Percentiles rank a stretch among this genome's conserved stretches.
These are phyloP conservation scores for Lamprotornis superbus DNA, from an alignment of 2,113 vertebrate species.

Conservation along the genomic window DNA sequence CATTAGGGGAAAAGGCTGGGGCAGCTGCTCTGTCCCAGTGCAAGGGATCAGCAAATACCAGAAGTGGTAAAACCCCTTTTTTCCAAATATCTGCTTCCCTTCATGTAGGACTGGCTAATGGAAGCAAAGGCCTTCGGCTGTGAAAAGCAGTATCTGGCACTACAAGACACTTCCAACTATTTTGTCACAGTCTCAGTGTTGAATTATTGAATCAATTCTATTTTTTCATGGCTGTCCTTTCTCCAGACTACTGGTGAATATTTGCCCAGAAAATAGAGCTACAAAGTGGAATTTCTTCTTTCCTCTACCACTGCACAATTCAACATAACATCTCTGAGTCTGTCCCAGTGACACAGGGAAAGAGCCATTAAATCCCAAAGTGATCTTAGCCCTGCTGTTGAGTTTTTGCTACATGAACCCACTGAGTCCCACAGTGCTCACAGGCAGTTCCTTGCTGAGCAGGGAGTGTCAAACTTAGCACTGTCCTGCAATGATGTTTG, in stretches of 20 bases:
- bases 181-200: not conserved
- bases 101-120: not conserved
- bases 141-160: not conserved
- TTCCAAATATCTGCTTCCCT: not conserved
- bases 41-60: not conserved
- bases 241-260: not conserved
- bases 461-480: not conserved
- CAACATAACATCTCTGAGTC: not conserved
- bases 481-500: not conserved
- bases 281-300: not conserved
- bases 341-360: not conserved
- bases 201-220: not conserved
- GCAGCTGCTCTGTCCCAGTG: not conserved
- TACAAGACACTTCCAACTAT: not conserved
- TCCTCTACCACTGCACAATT: not conserved
- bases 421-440: not conserved
- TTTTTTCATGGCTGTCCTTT: not conserved
- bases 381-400: not conserved
- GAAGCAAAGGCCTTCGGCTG: not conserved
- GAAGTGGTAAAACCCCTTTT: not conserved
- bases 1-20: not conserved
- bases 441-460: not conserved
- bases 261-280: not conserved
- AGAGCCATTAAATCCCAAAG: not conserved
- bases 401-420: not conserved